These are phyloP conservation scores for Sphecodes monilicornis DNA, from an alignment of 2,888 invertebrate genomes.

Conservation along the genomic window DNA sequence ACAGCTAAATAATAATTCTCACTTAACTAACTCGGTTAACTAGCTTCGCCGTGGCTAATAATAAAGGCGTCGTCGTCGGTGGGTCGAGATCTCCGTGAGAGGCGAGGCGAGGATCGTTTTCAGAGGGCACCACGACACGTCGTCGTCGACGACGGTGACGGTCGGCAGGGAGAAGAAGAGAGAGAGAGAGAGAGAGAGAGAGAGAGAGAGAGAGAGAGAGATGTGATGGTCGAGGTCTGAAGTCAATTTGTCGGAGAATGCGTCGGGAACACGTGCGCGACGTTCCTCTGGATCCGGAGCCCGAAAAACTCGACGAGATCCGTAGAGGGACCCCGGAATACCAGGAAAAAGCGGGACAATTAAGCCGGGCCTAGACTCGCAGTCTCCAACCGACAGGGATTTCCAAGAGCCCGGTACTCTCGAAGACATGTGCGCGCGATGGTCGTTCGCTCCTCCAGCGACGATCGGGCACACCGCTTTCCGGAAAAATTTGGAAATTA, in stretches of 20 bases:
- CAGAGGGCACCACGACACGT: constrained; percentile 64
- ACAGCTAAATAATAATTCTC: constrained; percentile 83
- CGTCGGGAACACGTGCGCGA: constrained; percentile 82
- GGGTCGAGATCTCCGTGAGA: constrained; percentile 40
- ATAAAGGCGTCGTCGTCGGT: constrained; percentile 81
- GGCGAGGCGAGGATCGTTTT: constrained; percentile 69
- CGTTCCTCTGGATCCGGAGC: constrained; percentile 36
- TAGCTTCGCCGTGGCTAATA: constrained; percentile 82
- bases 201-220: not conserved
- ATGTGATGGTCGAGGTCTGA: constrained; percentile 79
- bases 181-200: not conserved
- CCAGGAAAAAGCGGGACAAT: constrained; percentile 65
- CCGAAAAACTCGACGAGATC: constrained; percentile 52
- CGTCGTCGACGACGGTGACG: constrained; percentile 46
- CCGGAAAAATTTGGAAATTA: constrained; percentile 22
- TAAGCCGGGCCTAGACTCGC: constrained; percentile 58
- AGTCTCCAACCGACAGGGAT: constrained; percentile 50
- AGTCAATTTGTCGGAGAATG: constrained; percentile 84
- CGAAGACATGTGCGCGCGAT: constrained; percentile 35
- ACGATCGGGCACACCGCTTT: not conserved
- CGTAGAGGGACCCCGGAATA: constrained; percentile 13
- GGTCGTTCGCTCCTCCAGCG: not conserved
- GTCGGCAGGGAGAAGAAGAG: constrained; percentile 51
- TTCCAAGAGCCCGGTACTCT: constrained; percentile 33
- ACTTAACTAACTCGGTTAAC: constrained; percentile 84